Percentiles rank a stretch among this genome's conserved stretches.
These are phyloP conservation scores for Limenitis camilla DNA, from an alignment of 2,888 invertebrate species.

Conservation along the genomic window DNA sequence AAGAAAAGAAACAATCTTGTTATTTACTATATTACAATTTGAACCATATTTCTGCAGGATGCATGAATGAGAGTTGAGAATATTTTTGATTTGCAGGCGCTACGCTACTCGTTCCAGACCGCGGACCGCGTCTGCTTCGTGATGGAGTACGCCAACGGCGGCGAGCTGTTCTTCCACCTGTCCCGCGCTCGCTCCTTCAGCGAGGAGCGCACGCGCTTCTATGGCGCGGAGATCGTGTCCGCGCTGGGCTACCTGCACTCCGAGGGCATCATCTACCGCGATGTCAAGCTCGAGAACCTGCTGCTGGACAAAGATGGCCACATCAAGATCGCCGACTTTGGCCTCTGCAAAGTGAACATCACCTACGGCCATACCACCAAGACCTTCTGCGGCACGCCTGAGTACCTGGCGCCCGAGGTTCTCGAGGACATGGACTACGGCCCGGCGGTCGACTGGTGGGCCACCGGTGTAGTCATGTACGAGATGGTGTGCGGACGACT, in stretches of 20 bases:
- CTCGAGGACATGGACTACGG: conserved; percentile 93
- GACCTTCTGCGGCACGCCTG: conserved; percentile 98
- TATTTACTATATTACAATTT: too few species aligned
- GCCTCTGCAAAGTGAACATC: conserved; percentile 99
- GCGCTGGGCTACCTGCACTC: conserved; percentile 87
- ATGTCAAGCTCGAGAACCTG: conserved; percentile 98
- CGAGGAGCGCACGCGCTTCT: conserved; percentile 97
- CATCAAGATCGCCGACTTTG: conserved; percentile 99
- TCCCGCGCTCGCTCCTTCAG: conserved; percentile 90
- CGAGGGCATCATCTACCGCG: conserved; percentile 95
- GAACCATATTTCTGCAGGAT: too few species aligned
- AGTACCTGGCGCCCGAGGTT: conserved; percentile 96
- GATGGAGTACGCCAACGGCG: conserved; percentile 99
- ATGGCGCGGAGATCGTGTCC: conserved; percentile 98
- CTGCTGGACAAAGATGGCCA: conserved; percentile 98
- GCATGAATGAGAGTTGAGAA: too few species aligned
- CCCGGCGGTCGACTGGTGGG: conserved; percentile 83
- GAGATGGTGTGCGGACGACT: conserved; percentile 99
- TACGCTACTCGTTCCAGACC: conserved; percentile 99
- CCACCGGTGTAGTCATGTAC: conserved; percentile 98
- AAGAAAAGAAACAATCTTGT: too few species aligned
- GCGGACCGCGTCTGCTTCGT: conserved; percentile 98
- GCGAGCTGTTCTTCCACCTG: conserved; percentile 98
- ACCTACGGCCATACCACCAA: conserved; percentile 95
- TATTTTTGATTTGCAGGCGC: conserved; percentile 76